Percentiles rank a stretch among this genome's conserved stretches.
phyloP scores from a whole-genome alignment of 1,140 invertebrate genomes.

The Vanessa tameamea region DNA sequence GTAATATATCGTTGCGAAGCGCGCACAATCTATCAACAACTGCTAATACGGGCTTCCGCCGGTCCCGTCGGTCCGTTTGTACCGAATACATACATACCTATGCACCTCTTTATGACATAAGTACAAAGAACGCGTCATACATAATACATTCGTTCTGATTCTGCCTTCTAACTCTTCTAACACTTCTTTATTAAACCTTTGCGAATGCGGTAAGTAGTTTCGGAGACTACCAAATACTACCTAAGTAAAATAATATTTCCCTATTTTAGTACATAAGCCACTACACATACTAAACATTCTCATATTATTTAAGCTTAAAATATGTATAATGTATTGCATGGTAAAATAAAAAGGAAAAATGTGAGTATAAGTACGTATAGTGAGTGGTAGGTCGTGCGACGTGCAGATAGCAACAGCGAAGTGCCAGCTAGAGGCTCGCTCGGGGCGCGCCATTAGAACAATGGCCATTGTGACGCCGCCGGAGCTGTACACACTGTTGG shows the following conservation, averaged over 20 bases:
- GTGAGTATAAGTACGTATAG: not conserved
- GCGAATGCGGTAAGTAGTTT: no score
- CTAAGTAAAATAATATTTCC: no score
- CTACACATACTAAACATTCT: not conserved
- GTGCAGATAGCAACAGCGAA: slow-evolving; percentile 12
- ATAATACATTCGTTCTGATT: no score
- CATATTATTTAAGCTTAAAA: not conserved
- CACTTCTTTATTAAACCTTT: no score
- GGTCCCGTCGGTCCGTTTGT: not conserved
- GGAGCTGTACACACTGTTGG: not conserved
- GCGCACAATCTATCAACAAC: slow-evolving; percentile 14
- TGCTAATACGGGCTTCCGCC: slow-evolving; percentile 12
- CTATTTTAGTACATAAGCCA: no score
- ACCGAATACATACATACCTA: not conserved
- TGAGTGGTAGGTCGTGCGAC: not conserved
- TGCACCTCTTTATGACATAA: no score
- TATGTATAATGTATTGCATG: not conserved
- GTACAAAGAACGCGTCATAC: no score
- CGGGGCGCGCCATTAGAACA: slow-evolving; percentile 10
- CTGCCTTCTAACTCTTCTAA: no score
- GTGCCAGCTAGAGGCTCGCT: slow-evolving; percentile 8
- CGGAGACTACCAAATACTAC: no score
- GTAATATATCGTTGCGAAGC: slow-evolving; percentile 6
- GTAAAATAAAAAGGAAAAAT: not conserved
- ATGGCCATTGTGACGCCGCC: slow-evolving; percentile 7